Percentiles rank a stretch among this genome's conserved stretches.
phyloP scores from a whole-genome alignment of 1,140 invertebrate genomes.

The Leptinotarsa lineolata region DNA sequence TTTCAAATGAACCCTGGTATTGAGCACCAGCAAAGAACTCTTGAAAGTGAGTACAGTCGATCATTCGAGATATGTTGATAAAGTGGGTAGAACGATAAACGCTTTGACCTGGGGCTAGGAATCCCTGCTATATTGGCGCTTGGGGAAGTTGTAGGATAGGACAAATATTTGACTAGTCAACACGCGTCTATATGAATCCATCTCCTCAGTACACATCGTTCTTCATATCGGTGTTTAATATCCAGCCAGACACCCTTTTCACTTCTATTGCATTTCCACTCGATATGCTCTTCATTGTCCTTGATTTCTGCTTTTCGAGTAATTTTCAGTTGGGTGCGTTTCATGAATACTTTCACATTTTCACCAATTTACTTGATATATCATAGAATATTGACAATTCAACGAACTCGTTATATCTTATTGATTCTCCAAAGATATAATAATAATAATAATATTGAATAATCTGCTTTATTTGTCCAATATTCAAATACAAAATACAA shows the following conservation, averaged over 20 bases:
- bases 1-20: too few species aligned
- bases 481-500: too few species aligned
- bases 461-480: too few species aligned
- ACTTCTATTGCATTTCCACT: slow-evolving; percentile 21
- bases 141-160: slow-evolving; percentile 11
- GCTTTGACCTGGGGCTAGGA: slow-evolving; percentile 23
- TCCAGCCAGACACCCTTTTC: slow-evolving; percentile 29
- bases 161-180: slow-evolving; percentile 54
- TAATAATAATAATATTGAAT: too few species aligned
- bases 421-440: too few species aligned
- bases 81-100: slow-evolving; percentile 25
- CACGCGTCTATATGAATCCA: slow-evolving; percentile 48
- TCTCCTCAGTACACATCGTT: slow-evolving; percentile 47
- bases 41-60: not conserved
- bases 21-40: too few species aligned
- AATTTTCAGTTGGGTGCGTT: not conserved
- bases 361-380: too few species aligned
- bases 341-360: not conserved
- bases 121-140: slow-evolving; percentile 23
- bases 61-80: slow-evolving; percentile 17
- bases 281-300: slow-evolving; percentile 8
- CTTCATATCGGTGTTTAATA: slow-evolving; percentile 54
- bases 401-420: too few species aligned
- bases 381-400: too few species aligned
- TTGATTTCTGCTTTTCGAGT: not conserved